Base-by-base conservation (phyloP, 2,113 vertebrate genomes). In the Callipepla californica region DNA sequence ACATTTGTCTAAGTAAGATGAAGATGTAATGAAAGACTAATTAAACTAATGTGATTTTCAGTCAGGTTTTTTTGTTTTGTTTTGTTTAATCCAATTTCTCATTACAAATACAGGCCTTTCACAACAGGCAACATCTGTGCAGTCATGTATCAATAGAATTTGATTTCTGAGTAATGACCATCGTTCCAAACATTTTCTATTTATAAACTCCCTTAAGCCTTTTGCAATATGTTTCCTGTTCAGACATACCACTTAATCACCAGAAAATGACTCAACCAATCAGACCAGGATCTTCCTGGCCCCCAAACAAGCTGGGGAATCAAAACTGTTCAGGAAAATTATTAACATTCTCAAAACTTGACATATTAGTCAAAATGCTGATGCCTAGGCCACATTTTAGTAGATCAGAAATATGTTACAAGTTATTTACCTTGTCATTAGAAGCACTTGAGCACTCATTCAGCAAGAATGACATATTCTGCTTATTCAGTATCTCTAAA, bases 161-260 rank as follows among this genome's bases (percentile, higher is more conserved):
- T 92, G 79, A 86, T 93, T 89, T 83, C 85, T 85, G 81, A 68
- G 48, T 55, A 97, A 91, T 6, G 34, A 45, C 70, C 80, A 93
- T 96, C 92, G 62, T 96, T 92, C 85, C 96, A 94, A 97, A 94
- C 77, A 59, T 68, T 86, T 91, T 87, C 94, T 98, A 97, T 97
- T 98, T 97, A 97, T 97, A 98, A 80, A 48, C 32, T 30, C 66
- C 85, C 87, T 91, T 92, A 97, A 98, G 90, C 59, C 91, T 92
- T 97, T 97, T 97, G 80, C 95, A 96, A 92, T 93, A 92, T 96
- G 93, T 97, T 98, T 98, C 97, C 97, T 97, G 96, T 96, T 97
- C 96, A 97, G 97, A 96, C 95, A 85, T 73, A 96, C 73, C 59
- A 90, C 57, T 96, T 96, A 95, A 94, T 97, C 96, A 97, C 90